Conservation (phyloP, 2,797 vertebrate species). For the Pseudomugil tenellus region DNA sequence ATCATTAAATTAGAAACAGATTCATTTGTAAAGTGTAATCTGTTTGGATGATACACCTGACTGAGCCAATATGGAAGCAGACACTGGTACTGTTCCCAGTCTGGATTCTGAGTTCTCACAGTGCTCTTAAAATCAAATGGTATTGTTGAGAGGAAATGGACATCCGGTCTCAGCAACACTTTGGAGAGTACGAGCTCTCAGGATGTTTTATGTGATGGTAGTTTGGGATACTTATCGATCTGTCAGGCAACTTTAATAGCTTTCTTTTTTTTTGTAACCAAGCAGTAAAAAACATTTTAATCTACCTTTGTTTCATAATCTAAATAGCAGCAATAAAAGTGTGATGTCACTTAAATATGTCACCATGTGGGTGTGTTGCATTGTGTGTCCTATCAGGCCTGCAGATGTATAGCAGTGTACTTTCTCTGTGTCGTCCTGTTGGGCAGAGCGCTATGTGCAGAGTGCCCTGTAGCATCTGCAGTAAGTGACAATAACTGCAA, state of each 20-base stretch:
- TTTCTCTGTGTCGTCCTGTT: conserved; percentile 71
- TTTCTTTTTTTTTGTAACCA: neutral
- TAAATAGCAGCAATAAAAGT: neutral
- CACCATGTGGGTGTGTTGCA: conserved; percentile 20
- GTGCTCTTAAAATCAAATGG: conserved; percentile 30
- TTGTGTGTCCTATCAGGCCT: conserved; percentile 53
- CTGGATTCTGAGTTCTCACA: conserved; percentile 40
- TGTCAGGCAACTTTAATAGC: neutral
- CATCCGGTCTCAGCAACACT: conserved; percentile 12
- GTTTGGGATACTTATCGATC: conserved; percentile 32
- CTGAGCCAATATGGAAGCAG: neutral
- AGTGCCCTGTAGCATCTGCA: conserved; percentile 85
- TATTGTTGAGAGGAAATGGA: conserved; percentile 22
- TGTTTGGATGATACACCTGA: neutral
- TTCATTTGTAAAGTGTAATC: neutral
- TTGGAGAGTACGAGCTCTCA: conserved; percentile 24
- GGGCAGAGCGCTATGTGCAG: conserved; percentile 78
- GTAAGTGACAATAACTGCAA: conserved; percentile 78
- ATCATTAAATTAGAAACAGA: neutral
- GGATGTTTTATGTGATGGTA: conserved; percentile 11
- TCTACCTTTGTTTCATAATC: conserved; percentile 5
- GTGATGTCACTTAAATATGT: neutral
- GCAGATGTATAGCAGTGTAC: conserved; percentile 54
- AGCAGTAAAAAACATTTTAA: neutral
- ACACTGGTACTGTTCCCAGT: neutral